Evolutionary conservation across 2,113 vertebrate genomes (phyloP).

Genomic region (Nothoprocta perdicaria): DNA sequence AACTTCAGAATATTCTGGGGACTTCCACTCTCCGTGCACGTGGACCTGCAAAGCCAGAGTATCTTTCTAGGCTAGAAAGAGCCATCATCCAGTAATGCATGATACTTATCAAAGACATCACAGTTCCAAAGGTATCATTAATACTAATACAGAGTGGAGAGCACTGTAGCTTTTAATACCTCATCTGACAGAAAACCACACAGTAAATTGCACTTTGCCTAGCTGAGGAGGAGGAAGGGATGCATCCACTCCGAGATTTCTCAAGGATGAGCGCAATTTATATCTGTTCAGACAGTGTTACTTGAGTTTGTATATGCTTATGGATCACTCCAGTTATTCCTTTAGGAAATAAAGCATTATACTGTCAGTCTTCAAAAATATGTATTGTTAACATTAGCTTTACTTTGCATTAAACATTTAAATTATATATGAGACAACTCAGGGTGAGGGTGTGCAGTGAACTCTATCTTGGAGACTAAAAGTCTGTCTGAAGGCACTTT

Average conservation of each 20-base stretch:
- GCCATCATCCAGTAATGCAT: constrained; percentile 15
- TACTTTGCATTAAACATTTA: constrained; percentile 54
- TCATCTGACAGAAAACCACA: constrained; percentile 36
- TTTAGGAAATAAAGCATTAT: constrained; percentile 53
- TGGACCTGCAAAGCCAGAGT: constrained; percentile 1
- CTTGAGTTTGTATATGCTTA: constrained; percentile 39
- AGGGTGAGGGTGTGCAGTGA: not conserved
- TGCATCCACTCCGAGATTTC: not conserved
- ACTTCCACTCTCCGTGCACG: not conserved
- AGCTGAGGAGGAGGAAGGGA: not conserved
- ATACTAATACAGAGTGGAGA: constrained; percentile 14
- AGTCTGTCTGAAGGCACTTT: constrained; percentile 3
- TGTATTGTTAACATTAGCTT: constrained; percentile 48
- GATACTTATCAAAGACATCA: constrained; percentile 16
- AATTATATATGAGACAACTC: constrained; percentile 53
- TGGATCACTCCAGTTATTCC: constrained; percentile 50
- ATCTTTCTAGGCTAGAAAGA: constrained; percentile 19
- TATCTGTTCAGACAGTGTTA: not conserved
- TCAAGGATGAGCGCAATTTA: constrained; percentile 11
- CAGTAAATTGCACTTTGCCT: constrained; percentile 12
- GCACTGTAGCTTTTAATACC: constrained; percentile 46
- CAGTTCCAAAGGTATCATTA: constrained; percentile 24
- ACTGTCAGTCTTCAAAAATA: constrained; percentile 30
- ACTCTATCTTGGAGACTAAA: constrained; percentile 13
- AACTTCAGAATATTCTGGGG: not conserved